Evolutionary conservation across 2,113 vertebrate species (phyloP), one percentile per base, ranked within the genome.

Genomic region (Tricholaema leucomelas): DNA sequence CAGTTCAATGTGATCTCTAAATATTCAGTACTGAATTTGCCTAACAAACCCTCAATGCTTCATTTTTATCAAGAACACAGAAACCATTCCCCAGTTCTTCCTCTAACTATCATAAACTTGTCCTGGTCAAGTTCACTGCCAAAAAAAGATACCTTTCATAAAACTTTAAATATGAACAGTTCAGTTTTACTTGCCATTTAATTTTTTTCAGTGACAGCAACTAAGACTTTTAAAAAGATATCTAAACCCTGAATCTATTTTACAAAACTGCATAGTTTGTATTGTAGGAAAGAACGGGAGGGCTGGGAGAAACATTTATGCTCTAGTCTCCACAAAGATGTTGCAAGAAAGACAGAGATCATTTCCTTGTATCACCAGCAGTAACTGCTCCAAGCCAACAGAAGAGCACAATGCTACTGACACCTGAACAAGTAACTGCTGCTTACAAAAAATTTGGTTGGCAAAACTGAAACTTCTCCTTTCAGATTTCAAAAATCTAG

Each of bases 101-200:
- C 42, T 70, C 38, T n/a, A 63, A 35, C 25, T 31, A 24, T n/a
- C 42, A 77, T 8, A 30, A 77, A 64, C 27, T 88, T 77, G 35
- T 72, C 60, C 44, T 14, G 35, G 24, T 59, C 50, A 58, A 0
- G 0, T 25, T 85, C 55, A 63, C 8, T 80, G 33, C 31, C 8
- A 58, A 79, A 66, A 85, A 38, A 35, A 38, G 20, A 55, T 48
- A 65, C 3, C 40, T 76, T 81, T 40, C 21, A 8, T 25, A 70
- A 36, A 1, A 81, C 15, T 40, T 82, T 69, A 76, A 64, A 78
- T 46, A 78, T 14, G 5, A 87, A 77, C 33, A 31, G 15, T 50
- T 82, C 2, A 12, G 9, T 81, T 76, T 81, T 92, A 81, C 35
- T 54, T 60, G 40, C 6, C 10, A 14, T 63, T 72, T 61, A 8